A percentile compares a stretch with the other conserved stretches of the same genome.
Conservation (phyloP, 2,888 invertebrate genomes). For the Ctena decussata region DNA sequence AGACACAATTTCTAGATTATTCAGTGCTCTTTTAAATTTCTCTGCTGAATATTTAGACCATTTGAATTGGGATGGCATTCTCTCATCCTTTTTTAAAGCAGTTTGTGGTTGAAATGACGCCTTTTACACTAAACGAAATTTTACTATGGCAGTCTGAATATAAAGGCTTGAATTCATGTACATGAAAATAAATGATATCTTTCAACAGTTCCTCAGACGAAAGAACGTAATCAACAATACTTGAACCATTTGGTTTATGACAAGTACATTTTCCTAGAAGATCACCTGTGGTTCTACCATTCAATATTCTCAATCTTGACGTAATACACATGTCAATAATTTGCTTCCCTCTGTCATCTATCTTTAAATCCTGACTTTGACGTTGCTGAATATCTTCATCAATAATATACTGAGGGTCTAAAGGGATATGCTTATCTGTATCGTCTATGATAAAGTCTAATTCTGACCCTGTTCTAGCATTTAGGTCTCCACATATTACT, state of each 20-base stretch:
- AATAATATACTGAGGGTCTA: conserved; percentile 4
- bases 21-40: not conserved
- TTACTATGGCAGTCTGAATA: not conserved
- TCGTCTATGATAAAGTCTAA: not conserved
- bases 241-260: conserved; percentile 2
- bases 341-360: not conserved
- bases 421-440: not conserved
- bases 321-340: not conserved
- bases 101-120: not conserved
- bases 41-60: not conserved
- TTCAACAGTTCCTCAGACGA: not conserved
- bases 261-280: not conserved
- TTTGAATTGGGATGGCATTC: not conserved
- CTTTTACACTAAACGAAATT: not conserved
- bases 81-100: not conserved
- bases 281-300: not conserved
- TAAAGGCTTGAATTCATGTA: not conserved
- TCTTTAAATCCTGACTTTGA: not conserved
- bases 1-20: not conserved
- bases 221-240: not conserved
- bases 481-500: not conserved
- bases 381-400: not conserved
- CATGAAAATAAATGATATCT: conserved; percentile 8
- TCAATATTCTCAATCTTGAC: not conserved
- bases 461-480: not conserved